These are phyloP conservation scores for Actinostola sp. DNA, from an alignment of 92 coral and sea anemone species.

Conservation along the genomic window DNA sequence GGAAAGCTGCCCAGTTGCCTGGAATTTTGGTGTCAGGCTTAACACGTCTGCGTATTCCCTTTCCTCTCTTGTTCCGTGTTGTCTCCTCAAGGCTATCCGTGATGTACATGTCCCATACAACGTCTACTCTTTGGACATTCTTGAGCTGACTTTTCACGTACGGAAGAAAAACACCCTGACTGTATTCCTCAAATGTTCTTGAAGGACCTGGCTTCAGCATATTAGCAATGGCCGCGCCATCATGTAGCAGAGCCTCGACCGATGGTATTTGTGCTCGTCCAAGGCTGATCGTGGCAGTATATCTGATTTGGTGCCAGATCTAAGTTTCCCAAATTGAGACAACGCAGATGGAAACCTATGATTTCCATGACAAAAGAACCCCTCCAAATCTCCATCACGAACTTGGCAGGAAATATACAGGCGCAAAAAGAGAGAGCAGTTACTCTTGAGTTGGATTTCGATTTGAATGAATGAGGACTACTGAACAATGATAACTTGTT, in stretches of 20 bases:
- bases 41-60: slow-evolving; percentile 58
- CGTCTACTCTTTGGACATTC: slow-evolving; percentile 48
- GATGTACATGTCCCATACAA: slow-evolving; percentile 38
- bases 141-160: slow-evolving; percentile 34
- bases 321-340: slow-evolving; percentile 46
- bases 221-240: slow-evolving; percentile 71
- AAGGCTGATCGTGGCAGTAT: slow-evolving; percentile 31
- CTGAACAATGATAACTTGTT: slow-evolving; percentile 66
- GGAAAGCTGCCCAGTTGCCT: slow-evolving; percentile 63
- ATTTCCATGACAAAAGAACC: slow-evolving; percentile 61
- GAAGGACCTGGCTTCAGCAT: slow-evolving; percentile 74
- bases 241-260: slow-evolving; percentile 55
- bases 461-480: slow-evolving; percentile 26
- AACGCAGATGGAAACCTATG: slow-evolving; percentile 67
- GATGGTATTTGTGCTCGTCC: slow-evolving; percentile 42
- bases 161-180: slow-evolving; percentile 56
- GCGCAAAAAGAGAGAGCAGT: slow-evolving; percentile 71
- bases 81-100: slow-evolving; percentile 50
- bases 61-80: slow-evolving; percentile 60
- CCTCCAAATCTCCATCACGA: slow-evolving; percentile 67
- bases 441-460: slow-evolving; percentile 63
- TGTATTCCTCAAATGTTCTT: slow-evolving; percentile 67
- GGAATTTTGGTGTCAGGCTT: slow-evolving; percentile 54
- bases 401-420: slow-evolving; percentile 63
- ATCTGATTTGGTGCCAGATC: slow-evolving; percentile 67